A percentile compares a stretch with the other conserved stretches of the same genome.
Evolutionary conservation across 2,797 vertebrate genomes (phyloP).

Genomic region (Hylomyscus alleni): DNA sequence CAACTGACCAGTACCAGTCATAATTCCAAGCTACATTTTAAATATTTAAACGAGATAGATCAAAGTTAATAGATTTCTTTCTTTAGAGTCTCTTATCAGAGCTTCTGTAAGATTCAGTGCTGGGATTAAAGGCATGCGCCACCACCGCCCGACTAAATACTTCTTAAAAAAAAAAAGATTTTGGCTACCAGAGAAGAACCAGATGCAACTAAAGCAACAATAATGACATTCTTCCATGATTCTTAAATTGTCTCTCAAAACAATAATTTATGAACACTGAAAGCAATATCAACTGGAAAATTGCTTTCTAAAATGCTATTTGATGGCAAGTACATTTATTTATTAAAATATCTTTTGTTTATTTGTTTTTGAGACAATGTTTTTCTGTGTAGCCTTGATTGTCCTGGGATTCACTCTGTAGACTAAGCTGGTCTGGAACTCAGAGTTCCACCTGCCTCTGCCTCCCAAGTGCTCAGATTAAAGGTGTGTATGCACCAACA

Average conservation of each 20-base stretch:
- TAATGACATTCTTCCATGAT: conserved; percentile 4
- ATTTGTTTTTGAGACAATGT: background rate
- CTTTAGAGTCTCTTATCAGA: background rate
- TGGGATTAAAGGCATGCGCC: too few species aligned
- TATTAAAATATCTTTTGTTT: background rate
- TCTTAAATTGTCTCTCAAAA: conserved; percentile 18
- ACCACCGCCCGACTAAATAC: too few species aligned
- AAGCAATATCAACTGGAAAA: background rate
- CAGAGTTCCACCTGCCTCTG: background rate
- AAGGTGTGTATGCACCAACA: background rate
- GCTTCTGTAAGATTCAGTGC: background rate
- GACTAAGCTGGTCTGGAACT: background rate
- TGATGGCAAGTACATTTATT: background rate
- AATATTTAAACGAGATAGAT: background rate
- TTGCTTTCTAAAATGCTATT: background rate
- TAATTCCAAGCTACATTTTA: background rate
- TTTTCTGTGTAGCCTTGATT: background rate
- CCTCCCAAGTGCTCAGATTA: background rate
- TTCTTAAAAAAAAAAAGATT: background rate
- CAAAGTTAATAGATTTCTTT: background rate
- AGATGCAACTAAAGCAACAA: background rate
- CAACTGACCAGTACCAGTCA: background rate
- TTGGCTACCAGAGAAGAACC: background rate
- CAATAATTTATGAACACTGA: conserved; percentile 3
- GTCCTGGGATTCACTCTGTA: background rate